Conservation (phyloP, 2,797 vertebrate species). For the Brachyrhaphis roseni region DNA sequence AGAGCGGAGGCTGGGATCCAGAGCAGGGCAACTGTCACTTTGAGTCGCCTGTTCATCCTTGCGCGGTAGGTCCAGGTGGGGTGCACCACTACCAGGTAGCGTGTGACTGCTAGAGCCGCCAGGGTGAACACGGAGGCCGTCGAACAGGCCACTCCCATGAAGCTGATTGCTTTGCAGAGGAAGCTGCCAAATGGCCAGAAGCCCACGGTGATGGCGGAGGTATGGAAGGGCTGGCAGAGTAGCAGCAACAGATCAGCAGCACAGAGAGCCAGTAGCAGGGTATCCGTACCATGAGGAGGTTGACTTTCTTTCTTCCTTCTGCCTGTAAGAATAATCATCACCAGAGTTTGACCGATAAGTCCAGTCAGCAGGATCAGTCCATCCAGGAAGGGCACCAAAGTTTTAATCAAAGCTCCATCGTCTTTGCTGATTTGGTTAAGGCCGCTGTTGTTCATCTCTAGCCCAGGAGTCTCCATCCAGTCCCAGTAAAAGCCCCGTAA, state of each 20-base stretch:
- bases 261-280: conserved; percentile 79
- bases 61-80: conserved; percentile 75
- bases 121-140: conserved; percentile 78
- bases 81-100: conserved; percentile 82
- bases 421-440: neutral
- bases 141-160: conserved; percentile 80
- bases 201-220: conserved; percentile 77
- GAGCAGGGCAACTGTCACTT: conserved; percentile 64
- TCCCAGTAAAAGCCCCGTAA: conserved; percentile 24
- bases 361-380: conserved; percentile 76
- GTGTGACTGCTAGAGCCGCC: conserved; percentile 79
- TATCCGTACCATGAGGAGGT: conserved; percentile 76
- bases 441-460: conserved; percentile 48
- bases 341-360: conserved; percentile 78
- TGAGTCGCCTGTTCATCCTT: conserved; percentile 55
- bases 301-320: conserved; percentile 59
- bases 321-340: conserved; percentile 72
- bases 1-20: conserved; percentile 77
- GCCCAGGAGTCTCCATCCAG: conserved; percentile 48
- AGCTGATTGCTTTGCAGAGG: conserved; percentile 82
- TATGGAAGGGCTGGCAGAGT: conserved; percentile 82
- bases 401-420: conserved; percentile 50
- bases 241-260: conserved; percentile 79
- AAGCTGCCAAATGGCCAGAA: conserved; percentile 81
- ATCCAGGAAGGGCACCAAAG: conserved; percentile 78